Conservation (phyloP, 2,797 vertebrate species). For the Amphiprion clarkii region DNA sequence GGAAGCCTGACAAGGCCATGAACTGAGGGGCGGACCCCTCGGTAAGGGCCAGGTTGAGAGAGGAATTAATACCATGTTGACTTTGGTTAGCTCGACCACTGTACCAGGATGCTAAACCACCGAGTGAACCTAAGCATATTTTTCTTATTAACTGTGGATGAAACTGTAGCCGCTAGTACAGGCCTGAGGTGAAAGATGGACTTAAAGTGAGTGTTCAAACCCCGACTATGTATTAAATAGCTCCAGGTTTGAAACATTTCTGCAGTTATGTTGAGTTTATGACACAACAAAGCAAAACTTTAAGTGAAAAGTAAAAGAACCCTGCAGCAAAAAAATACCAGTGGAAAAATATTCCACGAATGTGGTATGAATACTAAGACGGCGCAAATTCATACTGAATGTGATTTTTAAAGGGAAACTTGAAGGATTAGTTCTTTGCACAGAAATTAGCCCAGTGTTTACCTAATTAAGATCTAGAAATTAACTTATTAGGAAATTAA, state of each 20-base stretch:
- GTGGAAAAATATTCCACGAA: not conserved
- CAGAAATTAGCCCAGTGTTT: not conserved
- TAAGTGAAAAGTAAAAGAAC: constrained; percentile 24
- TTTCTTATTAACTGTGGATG: constrained; percentile 68
- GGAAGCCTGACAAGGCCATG: constrained; percentile 39
- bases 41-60: constrained; percentile 53
- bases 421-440: not conserved
- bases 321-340: not conserved
- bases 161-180: constrained; percentile 55
- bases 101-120: constrained; percentile 62
- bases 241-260: constrained; percentile 28
- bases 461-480: not conserved
- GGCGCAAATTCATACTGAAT: not conserved
- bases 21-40: constrained; percentile 41
- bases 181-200: constrained; percentile 35
- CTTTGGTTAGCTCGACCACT: constrained; percentile 67
- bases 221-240: constrained; percentile 31
- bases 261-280: constrained; percentile 17
- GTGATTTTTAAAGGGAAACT: not conserved
- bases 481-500: not conserved
- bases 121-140: constrained; percentile 60
- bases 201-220: constrained; percentile 37
- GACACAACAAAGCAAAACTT: constrained; percentile 38
- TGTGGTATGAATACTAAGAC: no score
- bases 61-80: constrained; percentile 74